Evolutionary conservation across 2,113 vertebrate species (phyloP).

Genomic region (Muntiacus reevesi): DNA sequence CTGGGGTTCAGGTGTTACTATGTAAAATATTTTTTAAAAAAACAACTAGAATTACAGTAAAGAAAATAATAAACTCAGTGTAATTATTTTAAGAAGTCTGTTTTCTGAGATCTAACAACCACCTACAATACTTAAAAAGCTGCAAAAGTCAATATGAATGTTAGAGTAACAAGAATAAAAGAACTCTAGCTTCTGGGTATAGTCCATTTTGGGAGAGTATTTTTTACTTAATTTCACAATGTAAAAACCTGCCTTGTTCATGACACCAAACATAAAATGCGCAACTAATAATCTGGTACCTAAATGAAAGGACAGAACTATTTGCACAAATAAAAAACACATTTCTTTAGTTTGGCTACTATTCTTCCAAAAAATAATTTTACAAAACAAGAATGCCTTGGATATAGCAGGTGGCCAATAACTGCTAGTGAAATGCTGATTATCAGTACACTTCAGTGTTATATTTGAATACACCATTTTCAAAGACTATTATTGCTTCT

Average conservation of each 20-base stretch:
- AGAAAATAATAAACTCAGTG: background rate
- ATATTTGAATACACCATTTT: background rate
- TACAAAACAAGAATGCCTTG: conserved; percentile 3
- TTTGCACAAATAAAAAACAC: background rate
- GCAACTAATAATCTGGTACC: conserved; percentile 8
- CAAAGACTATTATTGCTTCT: background rate
- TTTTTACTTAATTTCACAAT: conserved; percentile 20
- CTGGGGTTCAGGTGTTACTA: background rate
- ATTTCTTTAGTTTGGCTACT: background rate
- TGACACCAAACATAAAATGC: conserved; percentile 28
- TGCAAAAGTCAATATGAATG: background rate
- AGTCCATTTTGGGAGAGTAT: background rate
- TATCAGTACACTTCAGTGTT: background rate
- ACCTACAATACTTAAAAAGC: background rate
- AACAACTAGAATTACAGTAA: background rate
- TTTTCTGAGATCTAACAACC: background rate
- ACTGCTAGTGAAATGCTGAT: background rate
- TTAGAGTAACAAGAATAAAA: conserved; percentile 42
- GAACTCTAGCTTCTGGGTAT: background rate
- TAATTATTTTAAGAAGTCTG: conserved; percentile 16
- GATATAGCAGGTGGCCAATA: background rate
- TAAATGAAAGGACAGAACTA: conserved; percentile 47
- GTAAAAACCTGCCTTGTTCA: conserved; percentile 11
- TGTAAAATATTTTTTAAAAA: background rate
- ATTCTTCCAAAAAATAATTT: background rate